Evolutionary conservation across 2,113 vertebrate species (phyloP), one percentile per base, ranked within the genome.

Genomic region (Cavia aperea): DNA sequence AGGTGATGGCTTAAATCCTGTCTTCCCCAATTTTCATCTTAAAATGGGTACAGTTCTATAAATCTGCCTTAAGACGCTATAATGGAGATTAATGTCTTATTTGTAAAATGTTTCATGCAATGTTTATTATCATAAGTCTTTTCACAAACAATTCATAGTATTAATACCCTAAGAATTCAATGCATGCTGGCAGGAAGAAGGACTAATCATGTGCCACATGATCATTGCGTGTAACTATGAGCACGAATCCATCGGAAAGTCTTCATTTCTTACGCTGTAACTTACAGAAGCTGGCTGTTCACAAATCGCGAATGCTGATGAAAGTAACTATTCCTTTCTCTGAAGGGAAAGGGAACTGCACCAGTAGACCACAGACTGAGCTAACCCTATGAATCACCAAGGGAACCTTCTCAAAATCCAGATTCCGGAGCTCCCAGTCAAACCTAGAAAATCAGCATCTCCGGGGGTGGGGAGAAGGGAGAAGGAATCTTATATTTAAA

Each of bases 381-480:
- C 68, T 56, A 36, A 66, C 39, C 19, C 39, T 89, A 72, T 92
- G 86, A 94, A 62, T 94, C 89, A 94, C 39, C 43, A 65, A 51
- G 72, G 77, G 65, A 93, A 65, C n/a, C 58, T 91, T 94, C 51
- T 91, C 63, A 81, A 95, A 87, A 46, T 85, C 92, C 51, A 91
- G 39, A 75, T 73, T 78, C 77, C 31, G n/a, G 82, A 85, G 68
- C 60, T 77, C 88, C 68, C 75, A 94, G 93, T 94, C 70, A 88
- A 54, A 93, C 72, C 58, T 70, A 94, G 92, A 92, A 90, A 92
- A 49, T 78, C 43, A 90, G 58, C 63, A 66, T 43, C 82, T 81
- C 79, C n/a, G n/a, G n/a, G 79, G 51, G 75, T 70, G 46, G 81
- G 86, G 60, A 92, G 78, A 93, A 84, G 70, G 86, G 46, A 89